Evolutionary conservation across 2,888 invertebrate genomes (phyloP), one percentile per base, ranked within the genome.

Genomic region (Latrodectus elegans): DNA sequence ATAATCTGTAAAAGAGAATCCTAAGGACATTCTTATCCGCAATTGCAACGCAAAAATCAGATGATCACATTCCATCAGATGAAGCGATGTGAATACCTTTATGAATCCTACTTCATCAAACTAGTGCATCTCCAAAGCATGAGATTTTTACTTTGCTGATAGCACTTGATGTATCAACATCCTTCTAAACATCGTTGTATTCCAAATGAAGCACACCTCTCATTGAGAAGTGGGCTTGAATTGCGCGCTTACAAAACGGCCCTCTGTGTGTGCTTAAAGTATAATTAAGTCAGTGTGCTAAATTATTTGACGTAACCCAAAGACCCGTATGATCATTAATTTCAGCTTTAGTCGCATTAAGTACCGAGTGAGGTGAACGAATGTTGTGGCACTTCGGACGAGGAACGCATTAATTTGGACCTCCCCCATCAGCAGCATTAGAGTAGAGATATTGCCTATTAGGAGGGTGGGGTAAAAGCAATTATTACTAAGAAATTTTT

Each of bases 261-360:
- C 53, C 22, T n/a, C n/a, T n/a, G n/a, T n/a, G n/a, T n/a, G n/a
- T 71, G 55, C 79, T 85, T 79, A 79, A 79, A 85, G 78, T 79
- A 79, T 85, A 85, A 85, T 85, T 85, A 85, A 85, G 85, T 85
- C 74, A 70, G 79, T 79, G 73, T 79, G 79, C 75, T 79, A 85
- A 85, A 85, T 85, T 85, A 75, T 85, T 85, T 85, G 79, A 85
- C 74, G 79, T 85, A 74, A 79, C 85, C 85, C 79, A 73, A 85
- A 75, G 74, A 85, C 74, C 78, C 53, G 79, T 22, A 60, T 53
- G 79, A 74, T 79, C 85, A 85, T 85, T 85, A 85, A 85, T 85
- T 85, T 85, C 60, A 79, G 85, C 79, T 85, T 85, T 85, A 70
- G 74, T 70, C 79, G 74, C 74, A 85, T 85, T 73, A 85, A 79